Base-by-base conservation (phyloP, 2,113 vertebrate genomes). In the Oreochromis spilurus region DNA sequence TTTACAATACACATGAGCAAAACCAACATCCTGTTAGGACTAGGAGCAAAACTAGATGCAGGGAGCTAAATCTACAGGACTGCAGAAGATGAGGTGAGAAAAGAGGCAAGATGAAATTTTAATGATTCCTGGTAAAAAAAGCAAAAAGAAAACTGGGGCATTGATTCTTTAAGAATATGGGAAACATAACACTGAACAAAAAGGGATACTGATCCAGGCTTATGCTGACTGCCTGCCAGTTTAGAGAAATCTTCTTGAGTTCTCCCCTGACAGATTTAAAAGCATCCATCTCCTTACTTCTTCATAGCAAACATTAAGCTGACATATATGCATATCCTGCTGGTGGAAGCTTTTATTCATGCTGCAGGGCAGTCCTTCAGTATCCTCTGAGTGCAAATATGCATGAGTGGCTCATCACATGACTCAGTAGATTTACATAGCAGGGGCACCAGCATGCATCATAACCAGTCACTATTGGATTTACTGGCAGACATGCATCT, bases 111-210 rank as follows among this genome's bases (percentile, higher is more conserved):
- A 80, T 83, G 5, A 81, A 79, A 85, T 31, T 87, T 87, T 17
- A 87, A 91, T 79, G 67, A 84, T 79, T 65, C 1, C 21, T 9
- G 5, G 60, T 40, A 45, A 4, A 80, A 38, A 38, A 21, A 38
- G 3, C 2, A 4, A n/a, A 34, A 38, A 65, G n/a, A 14, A 83
- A 93, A 90, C 31, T 87, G 78, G 89, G 87, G 85, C 89, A 78
- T 26, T 3, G 40, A 77, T 19, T 26, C 58, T 55, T 54, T 45
- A 11, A 31, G 57, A 81, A 55, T 31, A 21, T 54, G 26, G 24
- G 72, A 67, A 45, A 29, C 82, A 65, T 70, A 17, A 14, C 34
- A 75, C n/a, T 60, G 19, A 55, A 48, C 57, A 78, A 4, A 10
- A 34, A 31, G n/a, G 34, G 36, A 84, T 67, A n/a, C 26, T 13